Percentiles rank a stretch among this genome's conserved stretches.
These are phyloP conservation scores for Pampusana beccarii DNA, from an alignment of 2,113 vertebrate species.

Conservation along the genomic window DNA sequence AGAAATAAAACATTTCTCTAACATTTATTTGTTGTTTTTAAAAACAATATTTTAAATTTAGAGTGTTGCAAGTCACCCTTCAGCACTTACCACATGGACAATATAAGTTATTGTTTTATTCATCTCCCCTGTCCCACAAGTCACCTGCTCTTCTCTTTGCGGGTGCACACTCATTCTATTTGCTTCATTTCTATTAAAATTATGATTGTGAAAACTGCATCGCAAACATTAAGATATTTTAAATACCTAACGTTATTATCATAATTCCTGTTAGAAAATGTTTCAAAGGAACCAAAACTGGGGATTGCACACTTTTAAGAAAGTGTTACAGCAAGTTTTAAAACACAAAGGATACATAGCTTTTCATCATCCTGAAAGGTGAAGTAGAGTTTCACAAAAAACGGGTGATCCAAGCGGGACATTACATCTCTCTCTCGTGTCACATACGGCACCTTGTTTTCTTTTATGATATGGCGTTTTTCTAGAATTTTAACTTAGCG, in stretches of 20 bases:
- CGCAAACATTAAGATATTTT: background rate
- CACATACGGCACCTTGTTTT: slow-evolving; percentile 97
- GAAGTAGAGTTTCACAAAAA: slow-evolving; percentile 99
- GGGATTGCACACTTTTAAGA: background rate
- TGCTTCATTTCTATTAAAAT: background rate
- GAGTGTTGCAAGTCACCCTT: background rate
- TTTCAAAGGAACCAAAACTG: background rate
- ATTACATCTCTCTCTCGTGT: slow-evolving; percentile 97
- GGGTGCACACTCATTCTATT: background rate
- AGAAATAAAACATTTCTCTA: background rate
- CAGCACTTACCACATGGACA: background rate
- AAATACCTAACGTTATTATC: background rate
- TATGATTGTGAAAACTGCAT: background rate
- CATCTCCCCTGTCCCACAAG: background rate
- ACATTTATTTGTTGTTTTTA: background rate
- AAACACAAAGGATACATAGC: slow-evolving; percentile 92
- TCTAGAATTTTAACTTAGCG: slow-evolving; percentile 96
- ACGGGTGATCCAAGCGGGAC: slow-evolving; percentile 96
- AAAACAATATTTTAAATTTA: background rate
- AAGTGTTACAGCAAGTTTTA: background rate
- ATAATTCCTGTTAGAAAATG: background rate
- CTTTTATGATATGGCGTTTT: slow-evolving; percentile 98
- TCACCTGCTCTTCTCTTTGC: background rate
- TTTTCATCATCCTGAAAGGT: slow-evolving; percentile 99
- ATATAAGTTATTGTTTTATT: background rate